phyloP scores from a whole-genome alignment of 2,113 vertebrate genomes.

The Epinephelus fuscoguttatus region DNA sequence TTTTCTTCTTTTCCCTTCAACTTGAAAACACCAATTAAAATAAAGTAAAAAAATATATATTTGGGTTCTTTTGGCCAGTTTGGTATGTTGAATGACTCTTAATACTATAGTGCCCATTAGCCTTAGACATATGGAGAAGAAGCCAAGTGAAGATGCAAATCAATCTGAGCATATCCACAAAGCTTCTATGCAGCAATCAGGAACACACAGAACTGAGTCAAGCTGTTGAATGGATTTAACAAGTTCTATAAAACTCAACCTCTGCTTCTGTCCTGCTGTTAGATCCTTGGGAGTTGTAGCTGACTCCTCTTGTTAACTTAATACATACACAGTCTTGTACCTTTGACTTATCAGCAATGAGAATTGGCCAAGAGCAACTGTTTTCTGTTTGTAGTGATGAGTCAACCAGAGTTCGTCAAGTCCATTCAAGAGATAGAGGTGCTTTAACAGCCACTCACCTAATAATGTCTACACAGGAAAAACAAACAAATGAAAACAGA shows the following conservation, averaged over 20 bases:
- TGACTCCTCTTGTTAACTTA: conserved; percentile 2
- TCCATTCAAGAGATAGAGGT: conserved; percentile 29
- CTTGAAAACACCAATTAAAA: too few relatives aligned
- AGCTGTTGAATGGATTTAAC: too few relatives aligned
- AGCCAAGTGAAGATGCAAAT: neutral
- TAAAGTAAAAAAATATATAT: too few relatives aligned
- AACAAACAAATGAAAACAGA: neutral
- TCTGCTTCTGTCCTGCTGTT: neutral
- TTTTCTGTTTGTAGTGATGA: conserved; percentile 27
- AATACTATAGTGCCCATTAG: neutral
- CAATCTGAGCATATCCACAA: neutral
- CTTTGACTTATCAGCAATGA: conserved; percentile 22
- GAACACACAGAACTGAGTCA: conserved; percentile 7
- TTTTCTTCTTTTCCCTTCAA: too few relatives aligned
- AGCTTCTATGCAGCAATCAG: neutral
- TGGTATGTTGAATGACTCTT: neutral
- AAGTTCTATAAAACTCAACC: neutral
- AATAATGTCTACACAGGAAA: neutral
- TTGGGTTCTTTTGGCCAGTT: neutral
- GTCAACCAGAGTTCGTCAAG: conserved; percentile 20
- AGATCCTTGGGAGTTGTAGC: neutral
- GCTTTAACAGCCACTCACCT: conserved; percentile 13
- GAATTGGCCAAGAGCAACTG: conserved; percentile 9
- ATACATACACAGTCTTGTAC: neutral
- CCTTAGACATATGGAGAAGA: neutral